Evolutionary conservation across 2,888 invertebrate genomes (phyloP).

Genomic region (Polymixis flavicincta): DNA sequence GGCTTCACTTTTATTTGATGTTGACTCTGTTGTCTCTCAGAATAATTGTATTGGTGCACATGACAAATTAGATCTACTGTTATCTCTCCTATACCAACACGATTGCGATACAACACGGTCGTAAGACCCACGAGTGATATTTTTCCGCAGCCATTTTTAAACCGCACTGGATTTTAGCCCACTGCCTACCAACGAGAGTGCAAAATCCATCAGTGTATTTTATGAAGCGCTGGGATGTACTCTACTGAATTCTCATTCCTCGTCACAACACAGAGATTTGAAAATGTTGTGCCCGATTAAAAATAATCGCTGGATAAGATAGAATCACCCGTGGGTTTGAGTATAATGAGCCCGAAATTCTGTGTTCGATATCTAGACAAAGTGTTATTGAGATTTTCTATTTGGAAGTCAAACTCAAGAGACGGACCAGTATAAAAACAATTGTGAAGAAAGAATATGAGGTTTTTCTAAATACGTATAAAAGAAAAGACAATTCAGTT

Average conservation of each 20-base stretch:
- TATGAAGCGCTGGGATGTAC: not conserved
- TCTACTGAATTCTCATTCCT: not conserved
- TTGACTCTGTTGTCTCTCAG: not conserved
- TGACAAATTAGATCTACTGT: not conserved
- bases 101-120: not conserved
- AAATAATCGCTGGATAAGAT: not conserved
- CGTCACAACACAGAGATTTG: not conserved
- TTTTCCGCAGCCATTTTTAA: not conserved
- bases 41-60: not conserved
- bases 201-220: too few species aligned
- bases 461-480: not conserved
- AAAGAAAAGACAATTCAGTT: too few species aligned
- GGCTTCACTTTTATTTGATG: conserved; percentile 8
- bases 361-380: not conserved
- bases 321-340: not conserved
- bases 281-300: not conserved
- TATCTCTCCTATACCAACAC: not conserved
- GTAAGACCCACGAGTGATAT: not conserved
- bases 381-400: not conserved
- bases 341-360: not conserved
- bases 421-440: too few species aligned
- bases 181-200: not conserved
- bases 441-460: not conserved
- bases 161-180: not conserved
- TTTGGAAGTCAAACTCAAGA: not conserved